phyloP scores from a whole-genome alignment of 2,113 vertebrate genomes.

The Coryphaenoides rupestris region DNA sequence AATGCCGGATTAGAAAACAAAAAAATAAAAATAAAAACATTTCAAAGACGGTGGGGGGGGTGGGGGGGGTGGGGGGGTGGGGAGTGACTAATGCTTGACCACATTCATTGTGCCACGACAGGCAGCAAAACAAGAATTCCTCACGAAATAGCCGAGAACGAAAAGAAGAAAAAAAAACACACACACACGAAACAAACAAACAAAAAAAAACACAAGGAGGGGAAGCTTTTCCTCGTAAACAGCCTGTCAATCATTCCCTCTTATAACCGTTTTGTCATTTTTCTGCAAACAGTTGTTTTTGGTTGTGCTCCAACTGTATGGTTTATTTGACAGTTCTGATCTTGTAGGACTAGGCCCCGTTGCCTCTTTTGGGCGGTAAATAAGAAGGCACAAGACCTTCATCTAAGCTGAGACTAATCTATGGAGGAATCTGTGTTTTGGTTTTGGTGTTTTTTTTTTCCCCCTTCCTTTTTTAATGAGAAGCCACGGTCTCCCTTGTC shows the following conservation, averaged over 20 bases:
- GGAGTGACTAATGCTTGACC: conserved; percentile 25
- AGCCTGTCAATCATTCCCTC: conserved; percentile 59
- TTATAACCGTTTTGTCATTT: conserved; percentile 53
- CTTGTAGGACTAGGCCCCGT: conserved; percentile 38
- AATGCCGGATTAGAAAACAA: too few relatives aligned
- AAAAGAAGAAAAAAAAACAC: too few relatives aligned
- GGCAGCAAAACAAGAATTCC: background rate
- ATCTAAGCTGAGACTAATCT: conserved; percentile 52
- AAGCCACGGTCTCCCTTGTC: conserved; percentile 52
- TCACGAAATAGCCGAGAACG: background rate
- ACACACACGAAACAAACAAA: too few relatives aligned
- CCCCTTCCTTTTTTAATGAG: conserved; percentile 62
- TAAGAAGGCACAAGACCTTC: conserved; percentile 40
- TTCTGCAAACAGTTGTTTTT: conserved; percentile 43
- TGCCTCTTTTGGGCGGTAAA: conserved; percentile 39
- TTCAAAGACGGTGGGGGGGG: too few relatives aligned
- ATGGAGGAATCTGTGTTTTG: conserved; percentile 42
- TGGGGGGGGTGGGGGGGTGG: too few relatives aligned
- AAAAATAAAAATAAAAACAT: too few relatives aligned
- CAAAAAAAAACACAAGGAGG: background rate
- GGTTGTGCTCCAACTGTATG: conserved; percentile 52
- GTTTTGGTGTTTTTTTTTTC: too few relatives aligned
- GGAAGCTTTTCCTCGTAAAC: conserved; percentile 48
- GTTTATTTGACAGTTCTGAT: conserved; percentile 71
- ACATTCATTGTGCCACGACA: conserved; percentile 11